Conservation (phyloP, 2,888 invertebrate species). For the Eupithecia inturbata region DNA sequence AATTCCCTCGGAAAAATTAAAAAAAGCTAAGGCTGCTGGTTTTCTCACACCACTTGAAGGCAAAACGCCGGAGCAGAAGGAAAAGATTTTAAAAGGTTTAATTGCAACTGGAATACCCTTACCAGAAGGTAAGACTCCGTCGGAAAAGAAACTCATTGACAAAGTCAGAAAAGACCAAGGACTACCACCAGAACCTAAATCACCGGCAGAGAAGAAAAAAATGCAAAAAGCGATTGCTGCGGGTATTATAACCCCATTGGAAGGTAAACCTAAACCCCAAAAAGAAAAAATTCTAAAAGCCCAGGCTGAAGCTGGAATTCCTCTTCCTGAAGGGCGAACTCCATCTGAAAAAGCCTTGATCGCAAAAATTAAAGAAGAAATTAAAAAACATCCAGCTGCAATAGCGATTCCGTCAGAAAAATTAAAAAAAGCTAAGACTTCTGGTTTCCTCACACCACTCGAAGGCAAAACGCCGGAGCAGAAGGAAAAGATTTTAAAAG, state of each 20-base stretch:
- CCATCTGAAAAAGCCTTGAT: neutral
- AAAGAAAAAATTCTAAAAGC: neutral
- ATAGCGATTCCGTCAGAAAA: slow-evolving; percentile 26
- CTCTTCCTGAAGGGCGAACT: neutral
- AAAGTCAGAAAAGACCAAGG: slow-evolving; percentile 49
- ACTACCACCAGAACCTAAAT: slow-evolving; percentile 29
- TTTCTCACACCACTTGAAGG: slow-evolving; percentile 50
- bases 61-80: slow-evolving; percentile 48
- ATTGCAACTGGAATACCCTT: slow-evolving; percentile 50
- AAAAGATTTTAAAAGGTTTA: slow-evolving; percentile 48
- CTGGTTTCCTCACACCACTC: slow-evolving; percentile 41
- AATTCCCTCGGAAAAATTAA: slow-evolving; percentile 26
- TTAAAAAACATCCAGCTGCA: neutral
- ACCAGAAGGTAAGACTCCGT: slow-evolving; percentile 53
- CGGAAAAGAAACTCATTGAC: slow-evolving; percentile 49
- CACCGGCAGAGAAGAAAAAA: slow-evolving; percentile 42
- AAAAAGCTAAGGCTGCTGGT: slow-evolving; percentile 50
- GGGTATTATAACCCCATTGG: slow-evolving; percentile 37
- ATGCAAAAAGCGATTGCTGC: slow-evolving; percentile 44
- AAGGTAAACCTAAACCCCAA: neutral
- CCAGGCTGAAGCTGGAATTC: slow-evolving; percentile 1
- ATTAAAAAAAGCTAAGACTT: slow-evolving; percentile 42
- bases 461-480: slow-evolving; percentile 45
- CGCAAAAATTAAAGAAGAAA: neutral
- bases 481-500: slow-evolving; percentile 48